These are phyloP conservation scores for Aphidius gifuensis DNA, from an alignment of 1,140 invertebrate species.

Conservation along the genomic window DNA sequence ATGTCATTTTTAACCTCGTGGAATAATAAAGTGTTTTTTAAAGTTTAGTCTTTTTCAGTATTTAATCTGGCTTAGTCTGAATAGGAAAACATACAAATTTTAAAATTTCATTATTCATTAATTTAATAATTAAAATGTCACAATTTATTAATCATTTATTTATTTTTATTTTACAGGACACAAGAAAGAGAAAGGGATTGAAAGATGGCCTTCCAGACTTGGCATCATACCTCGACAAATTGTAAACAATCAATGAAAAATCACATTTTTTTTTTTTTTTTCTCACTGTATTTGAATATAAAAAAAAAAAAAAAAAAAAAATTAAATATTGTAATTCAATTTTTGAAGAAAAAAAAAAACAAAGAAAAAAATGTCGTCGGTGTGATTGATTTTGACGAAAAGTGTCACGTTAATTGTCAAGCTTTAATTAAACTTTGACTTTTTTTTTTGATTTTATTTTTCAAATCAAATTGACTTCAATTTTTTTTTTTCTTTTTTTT, in stretches of 20 bases:
- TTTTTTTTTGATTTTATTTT: too few relatives aligned
- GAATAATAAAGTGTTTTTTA: constrained; percentile 45
- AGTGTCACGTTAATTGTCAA: too few relatives aligned
- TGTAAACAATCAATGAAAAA: constrained; percentile 65
- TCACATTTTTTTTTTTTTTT: constrained; percentile 52
- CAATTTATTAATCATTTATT: constrained; percentile 20
- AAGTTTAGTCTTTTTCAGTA: constrained; percentile 52
- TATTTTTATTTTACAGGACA: constrained; percentile 67
- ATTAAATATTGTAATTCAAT: constrained; percentile 54
- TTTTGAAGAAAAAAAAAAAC: background rate
- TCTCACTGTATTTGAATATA: constrained; percentile 34
- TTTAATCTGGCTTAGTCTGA: constrained; percentile 44
- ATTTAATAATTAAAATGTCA: background rate
- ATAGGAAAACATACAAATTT: constrained; percentile 54
- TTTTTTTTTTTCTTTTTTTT: too few relatives aligned
- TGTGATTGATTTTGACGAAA: constrained; percentile 28
- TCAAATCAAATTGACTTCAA: too few relatives aligned
- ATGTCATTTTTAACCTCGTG: constrained; percentile 51
- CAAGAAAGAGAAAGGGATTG: constrained; percentile 98
- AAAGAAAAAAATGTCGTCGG: constrained; percentile 35
- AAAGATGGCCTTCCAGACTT: constrained; percentile 96
- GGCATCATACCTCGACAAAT: constrained; percentile 88
- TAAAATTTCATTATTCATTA: constrained; percentile 8
- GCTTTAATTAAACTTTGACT: too few relatives aligned
- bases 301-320: constrained; percentile 32